Evolutionary conservation across 2,113 vertebrate species (phyloP).

Genomic region (Eurystomus gularis): DNA sequence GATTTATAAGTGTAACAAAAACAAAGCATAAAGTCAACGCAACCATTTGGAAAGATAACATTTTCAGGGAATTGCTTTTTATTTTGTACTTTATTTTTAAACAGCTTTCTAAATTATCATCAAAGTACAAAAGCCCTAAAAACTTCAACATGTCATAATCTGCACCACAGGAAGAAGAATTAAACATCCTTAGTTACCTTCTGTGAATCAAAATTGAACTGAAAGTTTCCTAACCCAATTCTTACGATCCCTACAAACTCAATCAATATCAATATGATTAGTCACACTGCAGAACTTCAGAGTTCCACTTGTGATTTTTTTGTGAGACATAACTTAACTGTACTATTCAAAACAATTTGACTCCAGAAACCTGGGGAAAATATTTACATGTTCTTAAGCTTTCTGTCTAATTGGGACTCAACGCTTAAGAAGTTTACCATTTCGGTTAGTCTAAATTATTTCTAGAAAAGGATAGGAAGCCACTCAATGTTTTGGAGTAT

Average conservation of each 20-base stretch:
- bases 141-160: not conserved
- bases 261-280: constrained; percentile 48
- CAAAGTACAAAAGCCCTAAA: not conserved
- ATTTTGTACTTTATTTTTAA: not conserved
- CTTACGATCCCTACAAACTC: not conserved
- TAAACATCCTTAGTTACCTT: constrained; percentile 4
- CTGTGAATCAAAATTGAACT: not conserved
- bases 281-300: constrained; percentile 56
- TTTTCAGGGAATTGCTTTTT: not conserved
- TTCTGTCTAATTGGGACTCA: not conserved
- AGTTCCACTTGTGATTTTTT: not conserved
- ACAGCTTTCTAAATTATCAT: not conserved
- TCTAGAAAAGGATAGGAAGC: constrained; percentile 10
- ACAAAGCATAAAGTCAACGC: not conserved
- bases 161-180: not conserved
- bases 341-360: not conserved
- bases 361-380: not conserved
- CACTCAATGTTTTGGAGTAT: not conserved
- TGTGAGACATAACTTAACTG: not conserved
- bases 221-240: not conserved
- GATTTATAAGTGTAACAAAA: not conserved
- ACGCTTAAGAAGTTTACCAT: not conserved
- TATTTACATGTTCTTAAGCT: not conserved
- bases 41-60: not conserved
- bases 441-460: not conserved